Evolutionary conservation across 2,888 invertebrate genomes (phyloP), one percentile per base, ranked within the genome.

Genomic region (Scrobipalpa costella): DNA sequence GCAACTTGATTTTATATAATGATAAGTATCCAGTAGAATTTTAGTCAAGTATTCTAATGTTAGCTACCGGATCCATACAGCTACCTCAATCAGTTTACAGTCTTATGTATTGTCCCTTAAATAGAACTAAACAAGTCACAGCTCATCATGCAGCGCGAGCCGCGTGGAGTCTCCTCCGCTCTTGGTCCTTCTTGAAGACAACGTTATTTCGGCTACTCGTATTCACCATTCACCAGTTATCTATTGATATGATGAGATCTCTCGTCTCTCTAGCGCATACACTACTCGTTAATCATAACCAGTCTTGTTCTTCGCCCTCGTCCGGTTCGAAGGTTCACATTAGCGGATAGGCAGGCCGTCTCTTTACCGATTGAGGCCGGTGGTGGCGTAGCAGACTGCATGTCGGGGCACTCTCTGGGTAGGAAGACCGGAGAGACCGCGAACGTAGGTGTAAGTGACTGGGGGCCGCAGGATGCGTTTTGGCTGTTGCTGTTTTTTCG

Each of bases 361-460:
- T 57, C 61, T 82, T 84, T 90, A 90, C 75, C 90, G 89, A 76
- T 90, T 83, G 34, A 89, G 80, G 40, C 90, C 89, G 71, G 76
- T 71, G 11, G 88, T 78, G 38, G 80, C 74, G 67, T 82, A 80
- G 74, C 75, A 83, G 7, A 89, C 88, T 57, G 84, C 74, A 71
- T 86, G 93, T 67, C 94, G 93, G 0, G 96, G 96, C 21, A 96
- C 94, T 76, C 96, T 92, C 79, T 96, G 96, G 0, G 96, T 96
- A 7, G 96, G 96, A 63, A 96, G 86, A 9, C 96, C 96, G 8
- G 96, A 96, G 68, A 96, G 92, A 57, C 96, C 96, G 69, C 94
- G 94, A 1, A 96, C 94, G 82, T 96, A 97, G 8, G 95, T 95
- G 82, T 96, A 96, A 0, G 94, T 93, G 11, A 96, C 94, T 0